These are phyloP conservation scores for Cygnus olor DNA, from an alignment of 2,797 vertebrate genomes.

Conservation along the genomic window DNA sequence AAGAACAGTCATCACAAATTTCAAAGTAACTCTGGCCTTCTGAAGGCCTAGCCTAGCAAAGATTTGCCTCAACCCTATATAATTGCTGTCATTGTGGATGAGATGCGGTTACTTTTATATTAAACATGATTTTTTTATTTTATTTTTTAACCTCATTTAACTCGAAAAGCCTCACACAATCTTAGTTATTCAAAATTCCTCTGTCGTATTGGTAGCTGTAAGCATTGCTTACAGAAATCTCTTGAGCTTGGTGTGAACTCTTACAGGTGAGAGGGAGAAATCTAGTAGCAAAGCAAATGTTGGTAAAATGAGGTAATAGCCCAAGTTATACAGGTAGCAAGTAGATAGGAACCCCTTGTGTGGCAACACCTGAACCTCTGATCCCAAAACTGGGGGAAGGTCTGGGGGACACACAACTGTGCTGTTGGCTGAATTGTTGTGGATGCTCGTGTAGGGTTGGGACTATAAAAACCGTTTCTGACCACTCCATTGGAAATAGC, in stretches of 20 bases:
- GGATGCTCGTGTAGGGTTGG: accelerated
- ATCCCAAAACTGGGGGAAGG: neutral
- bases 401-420: neutral
- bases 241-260: neutral
- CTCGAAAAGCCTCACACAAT: neutral
- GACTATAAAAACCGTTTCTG: neutral
- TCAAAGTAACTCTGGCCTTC: neutral
- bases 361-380: neutral
- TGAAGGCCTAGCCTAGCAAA: neutral
- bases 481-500: neutral
- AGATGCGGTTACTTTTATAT: neutral
- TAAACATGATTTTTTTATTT: neutral
- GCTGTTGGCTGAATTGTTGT: neutral
- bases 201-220: neutral
- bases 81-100: neutral
- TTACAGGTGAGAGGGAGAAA: neutral
- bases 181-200: neutral
- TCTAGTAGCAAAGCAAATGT: neutral
- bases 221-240: neutral
- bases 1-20: neutral
- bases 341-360: neutral
- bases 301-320: neutral
- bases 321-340: neutral
- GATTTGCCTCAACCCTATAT: neutral
- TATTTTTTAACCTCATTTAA: neutral